A percentile compares a stretch with the other conserved stretches of the same genome.
These are phyloP conservation scores for Nautilus pompilius DNA, from an alignment of 1,140 invertebrate species.

Conservation along the genomic window DNA sequence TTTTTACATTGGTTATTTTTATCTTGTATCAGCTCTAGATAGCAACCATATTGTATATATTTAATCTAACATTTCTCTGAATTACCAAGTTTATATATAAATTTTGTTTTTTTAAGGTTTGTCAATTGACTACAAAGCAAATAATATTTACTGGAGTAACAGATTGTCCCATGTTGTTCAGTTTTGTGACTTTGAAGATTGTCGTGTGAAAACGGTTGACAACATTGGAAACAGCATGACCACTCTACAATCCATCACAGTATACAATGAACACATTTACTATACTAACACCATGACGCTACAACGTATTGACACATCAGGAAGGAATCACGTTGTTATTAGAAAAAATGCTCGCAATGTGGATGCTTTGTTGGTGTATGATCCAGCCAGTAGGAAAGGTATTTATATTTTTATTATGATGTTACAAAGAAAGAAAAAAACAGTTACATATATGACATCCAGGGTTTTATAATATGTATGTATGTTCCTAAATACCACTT, in stretches of 20 bases:
- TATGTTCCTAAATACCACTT: too few species aligned
- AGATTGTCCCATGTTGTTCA: not conserved
- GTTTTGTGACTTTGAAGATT: slow-evolving; percentile 25
- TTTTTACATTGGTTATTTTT: too few species aligned
- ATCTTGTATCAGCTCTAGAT: too few species aligned
- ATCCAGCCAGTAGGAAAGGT: slow-evolving; percentile 62
- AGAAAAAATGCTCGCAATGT: slow-evolving; percentile 67
- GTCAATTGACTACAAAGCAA: slow-evolving; percentile 19
- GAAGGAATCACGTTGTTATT: slow-evolving; percentile 50
- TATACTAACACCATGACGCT: slow-evolving; percentile 63
- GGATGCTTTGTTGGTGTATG: slow-evolving; percentile 69
- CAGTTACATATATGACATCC: too few species aligned
- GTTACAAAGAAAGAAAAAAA: too few species aligned
- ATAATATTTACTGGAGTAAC: slow-evolving; percentile 4
- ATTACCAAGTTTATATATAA: too few species aligned
- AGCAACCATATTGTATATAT: too few species aligned
- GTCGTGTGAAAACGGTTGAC: too few species aligned
- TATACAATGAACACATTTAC: slow-evolving; percentile 62
- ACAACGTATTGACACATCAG: slow-evolving; percentile 61
- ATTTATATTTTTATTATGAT: too few species aligned
- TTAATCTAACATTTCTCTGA: too few species aligned
- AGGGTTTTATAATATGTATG: too few species aligned
- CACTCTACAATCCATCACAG: slow-evolving; percentile 57
- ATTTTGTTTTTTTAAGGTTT: slow-evolving; percentile 51
- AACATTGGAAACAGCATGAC: slow-evolving; percentile 28